phyloP scores from a whole-genome alignment of 2,888 invertebrate genomes.

The Arenicola marina region DNA sequence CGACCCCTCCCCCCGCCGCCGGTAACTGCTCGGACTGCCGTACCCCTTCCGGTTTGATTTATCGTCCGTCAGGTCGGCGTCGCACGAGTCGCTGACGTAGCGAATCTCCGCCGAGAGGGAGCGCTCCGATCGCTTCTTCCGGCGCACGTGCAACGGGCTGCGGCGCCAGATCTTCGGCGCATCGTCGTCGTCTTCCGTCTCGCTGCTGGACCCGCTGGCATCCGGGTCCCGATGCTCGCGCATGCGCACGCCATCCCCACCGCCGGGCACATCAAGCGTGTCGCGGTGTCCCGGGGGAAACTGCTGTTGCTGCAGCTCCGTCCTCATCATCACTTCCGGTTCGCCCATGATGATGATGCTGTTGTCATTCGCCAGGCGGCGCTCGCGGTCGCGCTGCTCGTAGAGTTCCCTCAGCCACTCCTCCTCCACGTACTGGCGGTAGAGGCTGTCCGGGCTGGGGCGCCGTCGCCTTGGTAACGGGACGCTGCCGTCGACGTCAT shows the following conservation, averaged over 20 bases:
- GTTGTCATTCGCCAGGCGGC: not conserved
- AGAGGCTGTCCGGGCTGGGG: not conserved
- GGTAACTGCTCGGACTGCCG: not conserved
- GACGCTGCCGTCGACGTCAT: conserved; percentile 18
- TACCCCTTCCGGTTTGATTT: not conserved
- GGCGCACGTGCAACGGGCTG: conserved; percentile 25
- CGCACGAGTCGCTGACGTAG: not conserved
- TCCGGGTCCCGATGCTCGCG: conserved; percentile 1
- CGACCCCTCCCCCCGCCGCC: not conserved
- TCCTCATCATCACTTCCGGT: not conserved
- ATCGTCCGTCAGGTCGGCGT: not conserved
- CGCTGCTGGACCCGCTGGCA: not conserved
- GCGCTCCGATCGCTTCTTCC: conserved; percentile 16
- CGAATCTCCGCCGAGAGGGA: conserved; percentile 17
- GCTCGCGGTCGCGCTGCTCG: not conserved
- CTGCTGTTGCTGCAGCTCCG: not conserved
- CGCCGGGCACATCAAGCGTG: not conserved
- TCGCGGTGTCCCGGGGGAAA: not conserved
- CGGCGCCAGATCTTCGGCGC: conserved; percentile 25
- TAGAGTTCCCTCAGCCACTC: conserved; percentile 16
- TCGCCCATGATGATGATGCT: no score
- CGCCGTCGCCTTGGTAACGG: not conserved
- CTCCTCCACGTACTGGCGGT: conserved; percentile 13
- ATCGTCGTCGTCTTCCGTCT: conserved; percentile 12
- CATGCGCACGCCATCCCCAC: conserved; percentile 5